phyloP scores from a whole-genome alignment of 2,888 invertebrate species.

The Anaspis maculata region DNA sequence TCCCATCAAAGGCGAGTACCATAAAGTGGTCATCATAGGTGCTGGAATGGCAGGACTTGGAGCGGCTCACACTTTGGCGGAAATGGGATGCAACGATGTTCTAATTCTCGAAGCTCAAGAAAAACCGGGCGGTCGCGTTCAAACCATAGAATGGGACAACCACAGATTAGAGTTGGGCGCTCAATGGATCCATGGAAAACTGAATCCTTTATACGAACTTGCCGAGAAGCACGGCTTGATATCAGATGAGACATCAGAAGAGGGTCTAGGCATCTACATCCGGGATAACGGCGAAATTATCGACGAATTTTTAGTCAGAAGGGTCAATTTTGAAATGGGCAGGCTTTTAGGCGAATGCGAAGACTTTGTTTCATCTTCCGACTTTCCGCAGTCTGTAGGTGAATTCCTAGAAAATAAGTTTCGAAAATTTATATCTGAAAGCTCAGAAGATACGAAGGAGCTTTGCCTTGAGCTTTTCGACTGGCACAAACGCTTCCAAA shows the following conservation, averaged over 20 bases:
- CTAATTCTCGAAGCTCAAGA: conserved; percentile 49
- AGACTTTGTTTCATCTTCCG: conserved; percentile 33
- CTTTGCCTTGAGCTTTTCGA: conserved; percentile 44
- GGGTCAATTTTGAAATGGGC: conserved; percentile 46
- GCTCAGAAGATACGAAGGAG: conserved; percentile 26
- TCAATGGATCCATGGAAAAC: conserved; percentile 55
- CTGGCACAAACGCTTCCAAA: conserved; percentile 53
- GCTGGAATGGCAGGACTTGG: conserved; percentile 54
- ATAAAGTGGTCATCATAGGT: conserved; percentile 47
- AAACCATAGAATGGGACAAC: conserved; percentile 39
- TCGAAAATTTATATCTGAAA: conserved; percentile 37
- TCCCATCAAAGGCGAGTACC: too few relatives aligned
- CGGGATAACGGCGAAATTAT: conserved; percentile 43
- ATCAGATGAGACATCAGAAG: conserved; percentile 43
- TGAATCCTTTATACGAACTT: conserved; percentile 46
- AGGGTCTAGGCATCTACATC: conserved; percentile 49
- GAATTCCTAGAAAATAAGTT: conserved; percentile 43
- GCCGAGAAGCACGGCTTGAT: conserved; percentile 44
- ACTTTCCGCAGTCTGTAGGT: conserved; percentile 39
- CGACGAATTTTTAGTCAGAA: conserved; percentile 41
- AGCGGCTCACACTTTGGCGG: conserved; percentile 45
- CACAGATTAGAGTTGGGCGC: conserved; percentile 51
- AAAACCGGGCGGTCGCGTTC: conserved; percentile 48
- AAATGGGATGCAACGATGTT: conserved; percentile 44
- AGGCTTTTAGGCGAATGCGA: conserved; percentile 45